These are phyloP conservation scores for Platanista minor DNA, from an alignment of 2,113 vertebrate species.

Conservation along the genomic window DNA sequence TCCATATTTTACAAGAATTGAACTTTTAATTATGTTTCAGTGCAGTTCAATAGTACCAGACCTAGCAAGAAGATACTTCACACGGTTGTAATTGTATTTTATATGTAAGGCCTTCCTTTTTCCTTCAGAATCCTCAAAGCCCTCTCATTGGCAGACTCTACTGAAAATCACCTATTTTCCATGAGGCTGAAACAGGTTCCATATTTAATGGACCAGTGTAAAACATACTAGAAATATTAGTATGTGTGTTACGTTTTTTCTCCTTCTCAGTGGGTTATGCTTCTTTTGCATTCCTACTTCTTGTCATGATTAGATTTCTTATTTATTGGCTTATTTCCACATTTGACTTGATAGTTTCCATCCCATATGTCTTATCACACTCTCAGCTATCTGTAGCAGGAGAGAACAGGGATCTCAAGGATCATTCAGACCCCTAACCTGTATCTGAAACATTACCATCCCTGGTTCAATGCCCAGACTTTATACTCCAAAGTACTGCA, in stretches of 20 bases:
- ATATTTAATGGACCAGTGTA: neutral
- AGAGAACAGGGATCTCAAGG: neutral
- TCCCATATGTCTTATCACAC: neutral
- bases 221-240: neutral
- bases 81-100: constrained; percentile 31
- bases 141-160: neutral
- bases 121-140: neutral
- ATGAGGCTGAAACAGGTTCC: neutral
- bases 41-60: neutral
- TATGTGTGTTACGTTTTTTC: neutral
- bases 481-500: neutral
- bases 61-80: neutral
- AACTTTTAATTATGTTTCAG: constrained; percentile 9
- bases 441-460: neutral
- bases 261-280: neutral
- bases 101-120: neutral
- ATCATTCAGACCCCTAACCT: neutral
- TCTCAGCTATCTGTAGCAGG: neutral
- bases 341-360: neutral
- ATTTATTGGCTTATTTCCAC: neutral
- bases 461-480: neutral
- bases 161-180: constrained; percentile 43
- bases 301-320: constrained; percentile 7
- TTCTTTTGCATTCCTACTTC: neutral
- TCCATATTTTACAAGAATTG: constrained; percentile 34